Evolutionary conservation across 2,888 invertebrate species (phyloP), one percentile per base, ranked within the genome.

Genomic region (Amblyjoppa proteus): DNA sequence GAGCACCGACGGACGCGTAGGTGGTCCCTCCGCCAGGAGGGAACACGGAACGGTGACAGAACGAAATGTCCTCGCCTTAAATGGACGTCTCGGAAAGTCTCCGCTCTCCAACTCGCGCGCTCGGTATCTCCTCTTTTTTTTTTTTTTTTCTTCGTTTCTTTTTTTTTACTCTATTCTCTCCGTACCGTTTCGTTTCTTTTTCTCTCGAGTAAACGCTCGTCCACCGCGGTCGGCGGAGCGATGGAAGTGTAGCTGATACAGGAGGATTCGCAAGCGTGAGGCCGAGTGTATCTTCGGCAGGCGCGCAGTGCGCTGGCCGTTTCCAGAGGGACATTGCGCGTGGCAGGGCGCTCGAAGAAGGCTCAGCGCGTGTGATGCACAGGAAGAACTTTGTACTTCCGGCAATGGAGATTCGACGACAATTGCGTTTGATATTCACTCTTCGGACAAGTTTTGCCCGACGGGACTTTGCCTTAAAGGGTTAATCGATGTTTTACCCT

Each of bases 51-150:
- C 92, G 91, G 93, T 93, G 93, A 93, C 93, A 93, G 93, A 93
- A 93, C 93, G 92, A 93, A 93, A 93, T 92, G 93, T 92, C 90
- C 92, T 88, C 88, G 90, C 93, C 93, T 92, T 93, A 93, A 93
- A 93, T 92, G 93, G 93, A 90, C 90, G 90, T 85, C 85, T 90
- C 89, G 89, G 92, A 91, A 87, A 81, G 86, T 86, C 80, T 83
- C 49, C 78, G 83, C 49, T 87, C 75, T 81, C 80, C 61, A 20
- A 80, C 77, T 83, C 84, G 68, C 78, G 61, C 76, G 20, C 70
- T 85, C 51, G 34, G 49, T 77, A 49, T 76, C 41, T 73, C 71
- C 49, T 45, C 51, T 76, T 61, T 64, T 58, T 75, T 73, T 71
- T 71, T 76, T 25, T 34, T 73, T 61, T 64, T 58, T 75, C 69